Evolutionary conservation across 2,113 vertebrate genomes (phyloP).

Genomic region (Mastomys natalensis): DNA sequence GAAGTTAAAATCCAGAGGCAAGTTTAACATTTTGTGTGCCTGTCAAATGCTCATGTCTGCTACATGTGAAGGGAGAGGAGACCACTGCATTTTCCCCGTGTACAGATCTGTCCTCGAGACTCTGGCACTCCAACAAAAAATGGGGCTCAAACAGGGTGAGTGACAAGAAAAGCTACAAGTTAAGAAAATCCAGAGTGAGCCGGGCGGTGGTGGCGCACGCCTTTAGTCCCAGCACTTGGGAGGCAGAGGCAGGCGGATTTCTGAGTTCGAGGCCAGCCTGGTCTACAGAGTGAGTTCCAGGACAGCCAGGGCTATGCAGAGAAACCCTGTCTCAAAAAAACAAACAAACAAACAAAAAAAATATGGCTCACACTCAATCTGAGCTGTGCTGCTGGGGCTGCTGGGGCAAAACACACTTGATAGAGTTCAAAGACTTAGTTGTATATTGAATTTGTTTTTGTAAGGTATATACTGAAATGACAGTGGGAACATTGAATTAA

Average conservation of each 20-base stretch:
- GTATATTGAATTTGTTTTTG: neutral
- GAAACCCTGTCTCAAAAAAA: too few species aligned
- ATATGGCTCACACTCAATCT: neutral
- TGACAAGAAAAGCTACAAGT: neutral
- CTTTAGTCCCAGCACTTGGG: too few species aligned
- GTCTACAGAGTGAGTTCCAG: too few species aligned
- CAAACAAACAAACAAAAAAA: too few species aligned
- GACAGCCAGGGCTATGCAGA: too few species aligned
- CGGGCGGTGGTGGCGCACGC: too few species aligned
- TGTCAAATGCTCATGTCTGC: neutral
- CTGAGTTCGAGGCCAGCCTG: too few species aligned
- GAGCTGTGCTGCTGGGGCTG: neutral
- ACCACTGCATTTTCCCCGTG: neutral
- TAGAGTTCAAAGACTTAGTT: conserved; percentile 34
- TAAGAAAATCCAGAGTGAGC: conserved; percentile 44
- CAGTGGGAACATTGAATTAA: neutral
- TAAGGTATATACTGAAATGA: neutral
- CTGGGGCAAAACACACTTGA: neutral
- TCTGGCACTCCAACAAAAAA: neutral
- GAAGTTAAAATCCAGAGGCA: neutral
- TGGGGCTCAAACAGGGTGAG: neutral
- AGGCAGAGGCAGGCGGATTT: too few species aligned
- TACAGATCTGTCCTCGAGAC: conserved; percentile 10
- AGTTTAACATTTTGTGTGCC: neutral
- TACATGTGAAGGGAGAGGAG: neutral